These are phyloP conservation scores for Maconellicoccus hirsutus DNA, from an alignment of 1,140 invertebrate genomes.

Conservation along the genomic window DNA sequence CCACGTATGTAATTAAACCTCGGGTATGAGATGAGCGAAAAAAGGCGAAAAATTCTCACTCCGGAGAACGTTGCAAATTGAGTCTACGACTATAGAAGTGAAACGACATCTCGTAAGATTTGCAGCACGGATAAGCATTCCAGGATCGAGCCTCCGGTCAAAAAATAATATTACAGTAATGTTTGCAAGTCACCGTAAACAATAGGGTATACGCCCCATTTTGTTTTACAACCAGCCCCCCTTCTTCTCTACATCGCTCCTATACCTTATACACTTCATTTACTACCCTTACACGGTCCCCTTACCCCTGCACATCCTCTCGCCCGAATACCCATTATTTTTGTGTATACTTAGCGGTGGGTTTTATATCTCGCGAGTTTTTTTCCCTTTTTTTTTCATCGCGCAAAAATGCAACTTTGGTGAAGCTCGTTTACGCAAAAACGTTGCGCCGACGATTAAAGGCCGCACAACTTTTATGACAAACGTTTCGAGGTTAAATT, in stretches of 20 bases:
- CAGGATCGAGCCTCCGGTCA: neutral
- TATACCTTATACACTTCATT: constrained; percentile 14
- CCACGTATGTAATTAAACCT: no score
- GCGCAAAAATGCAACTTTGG: neutral
- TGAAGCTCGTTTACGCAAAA: neutral
- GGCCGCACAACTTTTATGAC: no score
- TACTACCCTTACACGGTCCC: constrained; percentile 3
- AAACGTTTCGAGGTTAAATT: no score
- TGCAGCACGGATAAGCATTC: neutral
- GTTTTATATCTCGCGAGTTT: neutral
- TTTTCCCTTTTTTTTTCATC: neutral
- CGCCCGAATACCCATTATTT: neutral
- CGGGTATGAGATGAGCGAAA: no score
- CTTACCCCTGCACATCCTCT: neutral
- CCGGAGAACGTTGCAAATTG: no score
- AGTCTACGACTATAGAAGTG: no score
- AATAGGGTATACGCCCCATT: constrained; percentile 19
- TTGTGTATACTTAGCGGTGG: constrained; percentile 9
- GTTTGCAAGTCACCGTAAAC: constrained; percentile 19
- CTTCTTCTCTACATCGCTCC: neutral
- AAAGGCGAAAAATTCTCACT: no score
- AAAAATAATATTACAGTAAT: constrained; percentile 2
- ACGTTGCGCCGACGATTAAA: no score
- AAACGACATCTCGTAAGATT: neutral
- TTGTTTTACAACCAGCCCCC: constrained; percentile 11